These are phyloP conservation scores for Chlamydotis undulata DNA, from an alignment of 2,113 vertebrate species.

Conservation along the genomic window DNA sequence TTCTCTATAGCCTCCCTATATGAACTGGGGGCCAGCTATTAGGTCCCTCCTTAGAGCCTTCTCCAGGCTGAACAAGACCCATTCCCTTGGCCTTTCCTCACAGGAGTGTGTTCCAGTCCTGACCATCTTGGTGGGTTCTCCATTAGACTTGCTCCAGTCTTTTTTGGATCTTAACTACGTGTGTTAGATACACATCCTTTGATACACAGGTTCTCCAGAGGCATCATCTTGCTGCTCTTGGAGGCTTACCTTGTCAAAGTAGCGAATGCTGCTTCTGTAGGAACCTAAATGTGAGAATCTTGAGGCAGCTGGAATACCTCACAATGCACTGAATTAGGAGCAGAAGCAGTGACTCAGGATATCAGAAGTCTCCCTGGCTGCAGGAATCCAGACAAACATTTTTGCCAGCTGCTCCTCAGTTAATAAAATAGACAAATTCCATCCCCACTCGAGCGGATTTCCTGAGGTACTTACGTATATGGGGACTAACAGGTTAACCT, in stretches of 20 bases:
- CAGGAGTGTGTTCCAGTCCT: neutral
- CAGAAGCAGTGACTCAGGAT: neutral
- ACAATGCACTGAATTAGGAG: neutral
- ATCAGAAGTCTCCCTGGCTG: neutral
- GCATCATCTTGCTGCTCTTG: neutral
- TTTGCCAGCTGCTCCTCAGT: neutral
- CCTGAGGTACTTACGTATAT: neutral
- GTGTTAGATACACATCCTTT: neutral
- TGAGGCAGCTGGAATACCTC: neutral
- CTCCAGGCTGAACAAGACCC: neutral
- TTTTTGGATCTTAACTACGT: neutral
- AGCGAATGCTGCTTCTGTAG: neutral
- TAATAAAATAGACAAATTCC: neutral
- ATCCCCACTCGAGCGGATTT: neutral
- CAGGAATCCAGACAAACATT: neutral
- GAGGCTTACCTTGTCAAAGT: neutral
- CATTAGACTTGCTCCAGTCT: rapidly evolving
- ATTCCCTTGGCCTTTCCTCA: neutral
- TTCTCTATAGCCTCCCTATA: neutral
- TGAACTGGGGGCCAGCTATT: rapidly evolving
- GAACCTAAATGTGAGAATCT: neutral
- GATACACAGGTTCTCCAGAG: neutral
- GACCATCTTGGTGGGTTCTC: neutral
- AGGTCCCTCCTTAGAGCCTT: neutral
- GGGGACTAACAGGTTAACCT: neutral